Conservation (phyloP, 2,888 invertebrate species). For the Epistrophe eligans region DNA sequence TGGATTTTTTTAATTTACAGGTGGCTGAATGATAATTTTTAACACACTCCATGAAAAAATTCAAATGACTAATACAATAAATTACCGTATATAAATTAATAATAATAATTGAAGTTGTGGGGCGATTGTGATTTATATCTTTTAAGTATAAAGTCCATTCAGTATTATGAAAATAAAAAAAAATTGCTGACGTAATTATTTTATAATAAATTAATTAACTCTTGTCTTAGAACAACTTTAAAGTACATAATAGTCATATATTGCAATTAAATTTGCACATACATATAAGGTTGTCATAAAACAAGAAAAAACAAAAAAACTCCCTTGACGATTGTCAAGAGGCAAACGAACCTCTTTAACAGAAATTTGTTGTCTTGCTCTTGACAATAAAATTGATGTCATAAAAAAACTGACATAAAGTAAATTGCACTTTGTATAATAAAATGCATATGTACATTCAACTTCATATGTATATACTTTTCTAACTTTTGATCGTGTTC, state of each 20-base stretch:
- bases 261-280: constrained; percentile 7
- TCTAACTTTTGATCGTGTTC: constrained; percentile 1
- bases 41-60: neutral
- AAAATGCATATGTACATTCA: neutral
- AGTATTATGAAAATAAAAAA: neutral
- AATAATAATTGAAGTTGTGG: neutral
- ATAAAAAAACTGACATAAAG: constrained; percentile 5
- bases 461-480: constrained; percentile 1
- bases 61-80: constrained; percentile 2
- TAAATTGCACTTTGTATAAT: constrained; percentile 3
- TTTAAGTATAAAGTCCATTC: constrained; percentile 2
- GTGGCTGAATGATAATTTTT: too few relatives aligned
- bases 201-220: constrained; percentile 11
- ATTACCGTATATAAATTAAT: neutral
- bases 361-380: neutral
- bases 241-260: neutral
- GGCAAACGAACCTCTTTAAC: constrained; percentile 8
- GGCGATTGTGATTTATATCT: constrained; percentile 4
- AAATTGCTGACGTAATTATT: constrained; percentile 10
- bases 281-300: neutral
- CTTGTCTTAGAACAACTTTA: neutral
- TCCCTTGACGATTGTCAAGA: neutral
- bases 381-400: constrained; percentile 22
- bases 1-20: too few relatives aligned
- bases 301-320: neutral